Base-by-base conservation (phyloP, 1,140 invertebrate species). In the Batillaria attramentaria region DNA sequence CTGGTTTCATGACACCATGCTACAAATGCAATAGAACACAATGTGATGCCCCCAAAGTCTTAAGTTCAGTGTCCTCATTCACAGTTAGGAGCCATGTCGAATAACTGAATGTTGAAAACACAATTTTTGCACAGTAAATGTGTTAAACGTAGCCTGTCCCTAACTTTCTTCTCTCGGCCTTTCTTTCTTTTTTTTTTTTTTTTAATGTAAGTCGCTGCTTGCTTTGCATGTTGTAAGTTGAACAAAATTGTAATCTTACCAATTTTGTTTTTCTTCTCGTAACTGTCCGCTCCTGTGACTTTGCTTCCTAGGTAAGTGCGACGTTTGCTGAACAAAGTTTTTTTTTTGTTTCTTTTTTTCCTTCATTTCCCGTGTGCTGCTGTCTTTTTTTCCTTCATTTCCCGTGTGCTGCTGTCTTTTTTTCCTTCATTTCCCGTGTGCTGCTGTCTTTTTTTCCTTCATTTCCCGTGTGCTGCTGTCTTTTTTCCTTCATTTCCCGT, bases 291-390 rank as follows among this genome's bases (percentile, higher is more conserved):
- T 70, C 68, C 68, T 42, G 37, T 42, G 37, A 70, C 24, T 18
- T 70, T 70, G 39, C 68, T 70, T 70, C 68, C 31, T 70, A 70
- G 68, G 68, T 70, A 70, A 70, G 68, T 70, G 68, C 68, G 8
- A 70, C 24, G n/a, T 70, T 70, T 70, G 37, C 24, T 6, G 31
- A n/a, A 28, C 57, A 6, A 28, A 24, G 24, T 28, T 60, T 20
- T 28, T 6, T 20, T 13, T n/a, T n/a, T 28, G 8, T 60, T 60
- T 60, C 57, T 60, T 6, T 60, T 24, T 24, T 60, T 60, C 8
- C 31, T n/a, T 24, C 6, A 6, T 28, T n/a, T 60, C 8, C n/a
- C n/a, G n/a, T n/a, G n/a, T n/a, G n/a, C n/a, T n/a, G n/a, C n/a
- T n/a, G n/a, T n/a, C 57, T n/a, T 60, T 24, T 60, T 60, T 60